phyloP scores from a whole-genome alignment of 2,113 vertebrate genomes.

The Apodemus speciosus region DNA sequence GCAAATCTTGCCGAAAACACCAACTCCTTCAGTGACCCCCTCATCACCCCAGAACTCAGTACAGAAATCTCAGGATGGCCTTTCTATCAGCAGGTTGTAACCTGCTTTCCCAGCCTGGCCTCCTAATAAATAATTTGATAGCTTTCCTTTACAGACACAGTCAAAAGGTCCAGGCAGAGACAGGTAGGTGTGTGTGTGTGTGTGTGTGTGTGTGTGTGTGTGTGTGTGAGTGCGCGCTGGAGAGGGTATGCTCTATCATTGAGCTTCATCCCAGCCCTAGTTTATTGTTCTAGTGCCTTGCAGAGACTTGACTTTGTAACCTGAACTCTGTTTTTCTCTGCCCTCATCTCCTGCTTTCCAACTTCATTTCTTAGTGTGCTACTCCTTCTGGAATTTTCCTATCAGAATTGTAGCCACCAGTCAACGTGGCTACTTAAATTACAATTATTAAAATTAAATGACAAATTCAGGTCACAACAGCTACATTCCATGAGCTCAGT shows the following conservation, averaged over 20 bases:
- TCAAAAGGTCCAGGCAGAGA: neutral
- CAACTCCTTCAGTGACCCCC: neutral
- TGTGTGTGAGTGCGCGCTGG: neutral
- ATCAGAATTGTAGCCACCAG: neutral
- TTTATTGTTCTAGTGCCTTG: conserved; percentile 14
- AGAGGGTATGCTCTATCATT: too few species aligned
- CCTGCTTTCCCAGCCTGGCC: neutral
- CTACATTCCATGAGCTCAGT: neutral
- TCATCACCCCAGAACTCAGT: neutral
- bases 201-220: neutral
- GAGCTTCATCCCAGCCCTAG: neutral
- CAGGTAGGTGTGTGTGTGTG: neutral
- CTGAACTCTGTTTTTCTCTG: neutral
- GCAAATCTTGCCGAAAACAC: neutral
- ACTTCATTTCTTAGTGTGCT: neutral
- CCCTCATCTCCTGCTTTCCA: neutral
- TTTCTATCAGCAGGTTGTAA: neutral
- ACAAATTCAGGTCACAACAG: neutral
- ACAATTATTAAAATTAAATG: conserved; percentile 8
- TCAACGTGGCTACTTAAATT: neutral
- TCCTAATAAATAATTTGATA: neutral
- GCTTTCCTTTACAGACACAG: neutral
- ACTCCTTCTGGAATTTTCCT: neutral
- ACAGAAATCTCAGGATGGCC: neutral
- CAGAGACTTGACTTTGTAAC: neutral